Evolutionary conservation across 2,113 vertebrate genomes (phyloP).

Genomic region (Notothenia coriiceps): DNA sequence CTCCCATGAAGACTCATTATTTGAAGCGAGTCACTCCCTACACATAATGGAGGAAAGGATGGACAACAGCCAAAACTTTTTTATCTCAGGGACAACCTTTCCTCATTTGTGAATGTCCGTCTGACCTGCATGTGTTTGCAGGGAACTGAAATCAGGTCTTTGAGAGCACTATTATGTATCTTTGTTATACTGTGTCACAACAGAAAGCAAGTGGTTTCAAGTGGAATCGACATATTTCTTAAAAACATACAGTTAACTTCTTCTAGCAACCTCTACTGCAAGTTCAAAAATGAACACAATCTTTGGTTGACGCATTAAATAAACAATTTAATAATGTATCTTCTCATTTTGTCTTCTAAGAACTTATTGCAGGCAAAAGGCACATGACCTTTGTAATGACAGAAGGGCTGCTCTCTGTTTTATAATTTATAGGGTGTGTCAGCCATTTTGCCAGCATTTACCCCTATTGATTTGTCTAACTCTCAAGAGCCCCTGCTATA

Average conservation of each 20-base stretch:
- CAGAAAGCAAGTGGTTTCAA: neutral
- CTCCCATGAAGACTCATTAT: neutral
- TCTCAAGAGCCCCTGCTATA: slow-evolving; percentile 23
- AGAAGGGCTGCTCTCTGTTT: neutral
- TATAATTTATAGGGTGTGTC: slow-evolving; percentile 52
- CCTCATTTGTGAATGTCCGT: slow-evolving; percentile 1
- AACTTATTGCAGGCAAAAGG: slow-evolving; percentile 6
- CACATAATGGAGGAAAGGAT: neutral
- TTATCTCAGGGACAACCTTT: slow-evolving; percentile 18
- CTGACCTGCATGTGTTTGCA: neutral
- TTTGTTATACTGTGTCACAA: neutral
- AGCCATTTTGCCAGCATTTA: slow-evolving; percentile 49
- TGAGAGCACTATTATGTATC: neutral
- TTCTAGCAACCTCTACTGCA: neutral
- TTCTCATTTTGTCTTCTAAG: slow-evolving; percentile 1
- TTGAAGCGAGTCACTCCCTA: neutral
- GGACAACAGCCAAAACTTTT: neutral
- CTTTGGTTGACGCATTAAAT: neutral
- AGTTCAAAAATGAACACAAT: neutral
- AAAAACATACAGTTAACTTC: neutral
- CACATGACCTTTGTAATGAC: neutral
- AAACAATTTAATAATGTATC: neutral
- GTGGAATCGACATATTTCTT: neutral
- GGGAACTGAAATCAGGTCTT: neutral
- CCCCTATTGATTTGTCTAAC: slow-evolving; percentile 58